Evolutionary conservation across 2,113 vertebrate species (phyloP).

Genomic region (Pachycephala philippinensis): DNA sequence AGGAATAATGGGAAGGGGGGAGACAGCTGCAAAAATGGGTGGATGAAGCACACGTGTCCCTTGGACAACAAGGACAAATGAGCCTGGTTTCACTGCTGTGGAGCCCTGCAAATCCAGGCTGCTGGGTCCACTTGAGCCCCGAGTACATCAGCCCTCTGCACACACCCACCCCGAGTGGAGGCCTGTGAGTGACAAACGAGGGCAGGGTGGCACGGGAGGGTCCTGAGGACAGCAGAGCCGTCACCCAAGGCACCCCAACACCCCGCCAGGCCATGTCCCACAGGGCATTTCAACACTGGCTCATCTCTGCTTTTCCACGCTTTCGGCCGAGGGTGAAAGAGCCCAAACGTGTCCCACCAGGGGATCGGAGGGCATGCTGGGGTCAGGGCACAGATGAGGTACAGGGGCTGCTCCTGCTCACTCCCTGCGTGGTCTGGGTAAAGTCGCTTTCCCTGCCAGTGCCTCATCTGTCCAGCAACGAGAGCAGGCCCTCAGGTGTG

Average conservation of each 20-base stretch:
- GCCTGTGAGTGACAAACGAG: accelerated
- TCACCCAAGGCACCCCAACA: neutral
- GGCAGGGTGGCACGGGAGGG: neutral
- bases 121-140: neutral
- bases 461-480: neutral
- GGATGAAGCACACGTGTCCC: neutral
- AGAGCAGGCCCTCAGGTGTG: neutral
- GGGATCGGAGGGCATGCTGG: accelerated
- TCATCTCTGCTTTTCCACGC: neutral
- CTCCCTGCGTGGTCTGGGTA: neutral
- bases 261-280: neutral
- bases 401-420: neutral
- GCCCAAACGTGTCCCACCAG: accelerated
- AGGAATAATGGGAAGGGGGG: neutral
- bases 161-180: accelerated
- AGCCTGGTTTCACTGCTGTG: neutral
- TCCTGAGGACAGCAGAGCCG: neutral
- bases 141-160: neutral
- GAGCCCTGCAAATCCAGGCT: neutral
- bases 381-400: neutral
- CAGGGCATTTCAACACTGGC: neutral
- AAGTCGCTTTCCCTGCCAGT: neutral
- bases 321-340: too few relatives aligned
- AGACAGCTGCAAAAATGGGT: neutral
- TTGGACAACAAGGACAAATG: neutral